These are phyloP conservation scores for Eriosoma lanigerum DNA, from an alignment of 1,140 invertebrate genomes.

Conservation along the genomic window DNA sequence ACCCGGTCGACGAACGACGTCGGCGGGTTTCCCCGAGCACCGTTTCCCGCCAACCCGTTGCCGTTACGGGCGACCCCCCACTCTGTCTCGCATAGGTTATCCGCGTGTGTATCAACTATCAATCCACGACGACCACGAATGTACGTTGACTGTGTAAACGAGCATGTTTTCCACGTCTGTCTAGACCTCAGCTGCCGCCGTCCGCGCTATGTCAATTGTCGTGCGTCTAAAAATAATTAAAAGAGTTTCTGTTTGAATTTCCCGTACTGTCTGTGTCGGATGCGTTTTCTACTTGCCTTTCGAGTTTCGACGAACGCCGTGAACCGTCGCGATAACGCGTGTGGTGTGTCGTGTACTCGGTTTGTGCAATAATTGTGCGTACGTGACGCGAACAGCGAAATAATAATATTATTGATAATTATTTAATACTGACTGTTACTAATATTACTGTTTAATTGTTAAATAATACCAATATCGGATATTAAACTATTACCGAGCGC, in stretches of 20 bases:
- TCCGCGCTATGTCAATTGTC: neutral
- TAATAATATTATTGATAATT: too few species aligned
- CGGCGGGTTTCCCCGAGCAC: neutral
- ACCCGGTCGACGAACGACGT: neutral
- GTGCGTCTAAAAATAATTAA: neutral
- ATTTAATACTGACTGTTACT: too few species aligned
- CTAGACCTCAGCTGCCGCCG: constrained; percentile 15
- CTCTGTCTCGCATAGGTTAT: neutral
- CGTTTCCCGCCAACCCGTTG: neutral
- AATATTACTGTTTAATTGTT: too few species aligned
- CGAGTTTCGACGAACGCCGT: too few species aligned
- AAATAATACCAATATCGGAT: too few species aligned
- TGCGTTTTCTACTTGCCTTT: too few species aligned
- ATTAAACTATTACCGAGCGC: too few species aligned
- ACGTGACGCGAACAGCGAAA: too few species aligned
- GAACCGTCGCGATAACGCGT: constrained; percentile 2
- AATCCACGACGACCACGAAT: neutral
- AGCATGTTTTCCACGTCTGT: constrained; percentile 42
- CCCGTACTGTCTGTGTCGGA: too few species aligned
- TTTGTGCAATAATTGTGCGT: too few species aligned
- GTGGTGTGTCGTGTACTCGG: too few species aligned
- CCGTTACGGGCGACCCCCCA: neutral
- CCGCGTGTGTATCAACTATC: neutral
- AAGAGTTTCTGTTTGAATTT: too few species aligned
- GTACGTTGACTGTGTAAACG: neutral